A percentile compares a stretch with the other conserved stretches of the same genome.
Conservation (phyloP, 2,113 vertebrate genomes). For the Chaenogobius annularis region DNA sequence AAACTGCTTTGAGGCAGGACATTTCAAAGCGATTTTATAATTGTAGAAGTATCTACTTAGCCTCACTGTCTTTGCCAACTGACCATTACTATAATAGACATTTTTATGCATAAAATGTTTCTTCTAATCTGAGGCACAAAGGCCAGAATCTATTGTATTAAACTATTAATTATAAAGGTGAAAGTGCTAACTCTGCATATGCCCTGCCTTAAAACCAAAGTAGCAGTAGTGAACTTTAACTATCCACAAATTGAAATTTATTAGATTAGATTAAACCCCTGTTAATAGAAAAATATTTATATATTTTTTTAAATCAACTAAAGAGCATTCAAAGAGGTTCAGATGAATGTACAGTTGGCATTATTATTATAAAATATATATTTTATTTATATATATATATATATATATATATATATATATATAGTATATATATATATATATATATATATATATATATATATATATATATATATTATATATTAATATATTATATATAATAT, state of each 20-base stretch:
- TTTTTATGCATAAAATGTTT: not conserved
- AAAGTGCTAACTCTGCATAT: not conserved
- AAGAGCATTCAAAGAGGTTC: too few relatives aligned
- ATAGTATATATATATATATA: too few relatives aligned
- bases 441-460: too few relatives aligned
- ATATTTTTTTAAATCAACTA: too few relatives aligned
- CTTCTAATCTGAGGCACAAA: not conserved
- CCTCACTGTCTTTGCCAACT: not conserved
- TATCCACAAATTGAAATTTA: not conserved
- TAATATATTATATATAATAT: too few relatives aligned
- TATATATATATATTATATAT: too few relatives aligned
- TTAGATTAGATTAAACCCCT: too few relatives aligned
- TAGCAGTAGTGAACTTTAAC: not conserved
- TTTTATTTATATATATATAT: too few relatives aligned
- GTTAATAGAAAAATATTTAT: too few relatives aligned
- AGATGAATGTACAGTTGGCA: too few relatives aligned
- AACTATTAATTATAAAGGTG: not conserved
- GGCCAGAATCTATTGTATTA: not conserved
- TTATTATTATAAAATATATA: too few relatives aligned
- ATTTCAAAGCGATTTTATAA: conserved; percentile 4
- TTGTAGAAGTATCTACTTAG: not conserved
- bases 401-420: too few relatives aligned
- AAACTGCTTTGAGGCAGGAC: not conserved
- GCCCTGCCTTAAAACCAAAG: not conserved
- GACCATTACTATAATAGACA: not conserved